Conservation (phyloP, 2,113 vertebrate genomes). For the Coptodon rendalli region DNA sequence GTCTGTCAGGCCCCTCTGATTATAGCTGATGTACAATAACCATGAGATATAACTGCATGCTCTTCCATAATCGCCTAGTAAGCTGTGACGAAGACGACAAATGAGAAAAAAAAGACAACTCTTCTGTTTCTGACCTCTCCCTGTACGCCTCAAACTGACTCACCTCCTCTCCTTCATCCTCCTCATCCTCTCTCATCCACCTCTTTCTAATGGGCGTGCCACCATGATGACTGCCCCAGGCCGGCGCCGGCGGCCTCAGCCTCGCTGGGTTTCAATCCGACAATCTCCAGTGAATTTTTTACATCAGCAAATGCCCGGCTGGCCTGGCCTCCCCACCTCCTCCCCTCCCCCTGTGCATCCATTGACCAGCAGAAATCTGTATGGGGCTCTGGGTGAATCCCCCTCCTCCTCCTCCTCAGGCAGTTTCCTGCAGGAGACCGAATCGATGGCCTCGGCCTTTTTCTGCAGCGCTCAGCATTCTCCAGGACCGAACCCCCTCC, state of each 20-base stretch:
- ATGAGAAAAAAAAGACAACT: conserved; percentile 42
- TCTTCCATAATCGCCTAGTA: conserved; percentile 90
- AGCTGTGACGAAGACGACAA: conserved; percentile 86
- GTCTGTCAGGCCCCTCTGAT: conserved; percentile 93
- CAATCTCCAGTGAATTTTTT: conserved; percentile 32
- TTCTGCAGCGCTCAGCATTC: conserved; percentile 61
- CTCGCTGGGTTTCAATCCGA: not conserved
- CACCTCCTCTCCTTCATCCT: not conserved
- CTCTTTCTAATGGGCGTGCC: not conserved
- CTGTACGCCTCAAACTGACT: conserved; percentile 25
- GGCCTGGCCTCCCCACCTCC: conserved; percentile 1
- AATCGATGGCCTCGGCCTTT: conserved; percentile 51
- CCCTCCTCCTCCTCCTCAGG: not conserved
- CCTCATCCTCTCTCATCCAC: not conserved
- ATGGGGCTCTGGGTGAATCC: not conserved
- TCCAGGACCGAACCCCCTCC: conserved; percentile 7
- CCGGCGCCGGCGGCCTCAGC: not conserved
- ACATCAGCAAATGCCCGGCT: conserved; percentile 20
- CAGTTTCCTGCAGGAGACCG: conserved; percentile 29
- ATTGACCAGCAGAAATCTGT: conserved; percentile 47
- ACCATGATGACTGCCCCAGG: conserved; percentile 28
- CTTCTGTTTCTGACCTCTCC: not conserved
- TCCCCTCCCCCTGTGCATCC: not conserved
- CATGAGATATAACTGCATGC: conserved; percentile 96
- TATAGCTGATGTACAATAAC: conserved; percentile 94